phyloP scores from a whole-genome alignment of 2,797 vertebrate genomes.

The Podargus strigoides region DNA sequence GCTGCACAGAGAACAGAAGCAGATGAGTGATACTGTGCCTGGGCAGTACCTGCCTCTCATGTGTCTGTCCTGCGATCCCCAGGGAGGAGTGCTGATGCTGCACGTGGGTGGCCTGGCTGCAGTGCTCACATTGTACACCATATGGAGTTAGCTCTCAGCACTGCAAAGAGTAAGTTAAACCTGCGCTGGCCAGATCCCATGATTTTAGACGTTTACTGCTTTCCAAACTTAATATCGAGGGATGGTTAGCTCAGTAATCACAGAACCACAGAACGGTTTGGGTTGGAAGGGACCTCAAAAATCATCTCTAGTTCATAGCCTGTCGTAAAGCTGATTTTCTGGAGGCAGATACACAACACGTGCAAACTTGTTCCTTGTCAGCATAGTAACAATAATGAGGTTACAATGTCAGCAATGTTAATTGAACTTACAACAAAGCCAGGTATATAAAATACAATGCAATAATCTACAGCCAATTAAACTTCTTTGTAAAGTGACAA shows the following conservation, averaged over 20 bases:
- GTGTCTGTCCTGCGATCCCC: neutral
- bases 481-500: neutral
- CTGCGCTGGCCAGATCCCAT: neutral
- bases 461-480: neutral
- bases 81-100: neutral
- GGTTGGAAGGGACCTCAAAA: no score
- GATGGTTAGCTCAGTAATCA: neutral
- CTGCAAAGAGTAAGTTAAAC: neutral
- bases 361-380: neutral
- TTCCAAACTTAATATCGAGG: neutral
- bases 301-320: neutral
- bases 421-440: neutral
- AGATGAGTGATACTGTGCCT: rapidly evolving
- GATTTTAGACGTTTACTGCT: neutral
- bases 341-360: neutral
- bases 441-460: neutral
- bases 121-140: rapidly evolving
- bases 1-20: neutral
- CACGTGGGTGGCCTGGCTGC: rapidly evolving
- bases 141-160: neutral
- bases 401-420: neutral
- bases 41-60: neutral
- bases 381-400: neutral
- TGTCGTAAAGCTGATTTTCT: neutral
- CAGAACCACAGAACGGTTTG: no score